These are phyloP conservation scores for Corythornis vintsioides DNA, from an alignment of 2,113 vertebrate species.

Conservation along the genomic window DNA sequence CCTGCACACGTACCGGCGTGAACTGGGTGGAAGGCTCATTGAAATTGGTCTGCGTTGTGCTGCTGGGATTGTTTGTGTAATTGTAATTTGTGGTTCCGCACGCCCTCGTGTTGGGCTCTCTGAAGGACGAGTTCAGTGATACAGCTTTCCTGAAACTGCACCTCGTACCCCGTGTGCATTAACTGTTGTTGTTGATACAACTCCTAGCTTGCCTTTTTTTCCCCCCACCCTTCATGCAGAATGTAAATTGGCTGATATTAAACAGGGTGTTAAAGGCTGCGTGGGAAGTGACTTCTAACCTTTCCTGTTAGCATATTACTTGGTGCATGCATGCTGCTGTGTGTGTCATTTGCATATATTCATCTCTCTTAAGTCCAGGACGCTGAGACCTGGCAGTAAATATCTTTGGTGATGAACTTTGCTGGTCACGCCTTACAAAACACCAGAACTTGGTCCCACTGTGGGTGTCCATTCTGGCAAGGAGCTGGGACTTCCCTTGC, in stretches of 20 bases:
- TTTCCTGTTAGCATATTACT: neutral
- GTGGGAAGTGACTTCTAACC: neutral
- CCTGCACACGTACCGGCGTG: accelerated
- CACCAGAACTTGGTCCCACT: neutral
- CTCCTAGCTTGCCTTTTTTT: neutral
- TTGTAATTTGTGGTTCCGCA: neutral
- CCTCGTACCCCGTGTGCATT: neutral
- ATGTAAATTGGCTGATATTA: neutral
- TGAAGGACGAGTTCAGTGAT: neutral
- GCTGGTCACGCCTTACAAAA: neutral
- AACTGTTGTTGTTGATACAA: neutral
- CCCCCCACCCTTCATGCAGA: neutral
- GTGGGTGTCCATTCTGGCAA: neutral
- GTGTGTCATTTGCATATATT: neutral
- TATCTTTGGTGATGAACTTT: neutral
- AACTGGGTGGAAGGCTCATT: neutral
- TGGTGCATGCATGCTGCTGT: neutral
- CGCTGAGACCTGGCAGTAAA: neutral
- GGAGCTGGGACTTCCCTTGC: neutral
- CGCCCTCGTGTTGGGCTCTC: neutral
- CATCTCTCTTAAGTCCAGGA: neutral
- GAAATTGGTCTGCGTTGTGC: neutral
- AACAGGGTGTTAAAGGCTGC: neutral
- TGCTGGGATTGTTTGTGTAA: neutral
- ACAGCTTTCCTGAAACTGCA: neutral